Evolutionary conservation across 2,888 invertebrate genomes (phyloP).

Genomic region (Nephrotoma guestfalica): DNA sequence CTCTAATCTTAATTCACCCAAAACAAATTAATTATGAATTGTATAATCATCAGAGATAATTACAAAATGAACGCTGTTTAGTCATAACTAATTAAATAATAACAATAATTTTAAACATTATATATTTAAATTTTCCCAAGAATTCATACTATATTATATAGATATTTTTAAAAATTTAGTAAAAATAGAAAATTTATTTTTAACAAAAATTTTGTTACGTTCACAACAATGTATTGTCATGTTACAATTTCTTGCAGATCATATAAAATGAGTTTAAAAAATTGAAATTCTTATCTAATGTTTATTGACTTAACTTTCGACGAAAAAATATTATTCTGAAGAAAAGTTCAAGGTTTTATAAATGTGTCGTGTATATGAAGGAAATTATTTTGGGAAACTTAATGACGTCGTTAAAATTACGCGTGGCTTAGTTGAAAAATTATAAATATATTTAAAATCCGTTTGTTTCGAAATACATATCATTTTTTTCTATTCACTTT

Average conservation of each 20-base stretch:
- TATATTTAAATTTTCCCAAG: background rate
- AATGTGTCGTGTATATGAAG: background rate
- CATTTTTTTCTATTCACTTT: background rate
- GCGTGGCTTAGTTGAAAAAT: background rate
- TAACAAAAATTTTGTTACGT: background rate
- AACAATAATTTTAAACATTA: background rate
- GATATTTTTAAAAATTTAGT: background rate
- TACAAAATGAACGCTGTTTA: background rate
- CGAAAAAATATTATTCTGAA: background rate
- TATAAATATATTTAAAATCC: background rate
- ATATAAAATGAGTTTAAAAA: background rate
- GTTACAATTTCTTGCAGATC: background rate
- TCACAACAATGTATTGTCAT: background rate
- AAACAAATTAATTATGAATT: background rate
- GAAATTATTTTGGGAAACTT: background rate
- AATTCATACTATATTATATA: background rate
- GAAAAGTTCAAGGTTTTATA: background rate
- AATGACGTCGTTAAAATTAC: background rate
- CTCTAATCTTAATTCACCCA: background rate
- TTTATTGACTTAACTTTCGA: background rate
- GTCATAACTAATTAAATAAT: background rate
- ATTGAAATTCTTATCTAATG: background rate
- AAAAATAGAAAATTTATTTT: background rate
- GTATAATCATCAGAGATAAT: background rate
- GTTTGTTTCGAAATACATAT: background rate